phyloP scores from a whole-genome alignment of 2,888 invertebrate species.

The Tetranychus truncatus region DNA sequence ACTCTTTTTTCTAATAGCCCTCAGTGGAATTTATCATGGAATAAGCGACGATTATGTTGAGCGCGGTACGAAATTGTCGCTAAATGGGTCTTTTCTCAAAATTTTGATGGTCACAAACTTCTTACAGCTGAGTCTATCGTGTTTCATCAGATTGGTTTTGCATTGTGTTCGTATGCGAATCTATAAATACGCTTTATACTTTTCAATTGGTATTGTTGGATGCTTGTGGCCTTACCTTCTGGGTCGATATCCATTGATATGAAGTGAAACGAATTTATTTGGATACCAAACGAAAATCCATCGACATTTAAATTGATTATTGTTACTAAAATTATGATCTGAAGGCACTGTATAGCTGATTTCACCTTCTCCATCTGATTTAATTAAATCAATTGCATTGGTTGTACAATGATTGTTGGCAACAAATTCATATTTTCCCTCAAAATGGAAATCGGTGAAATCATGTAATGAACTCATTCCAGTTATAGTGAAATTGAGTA shows the following conservation, averaged over 20 bases:
- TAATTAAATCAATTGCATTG: conserved; percentile 12
- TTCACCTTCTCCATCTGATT: conserved; percentile 17
- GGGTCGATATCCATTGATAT: conserved; percentile 24
- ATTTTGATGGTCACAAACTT: too few relatives aligned
- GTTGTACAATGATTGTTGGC: not conserved
- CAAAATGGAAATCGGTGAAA: conserved; percentile 57
- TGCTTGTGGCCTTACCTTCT: not conserved
- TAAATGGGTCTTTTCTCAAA: too few relatives aligned
- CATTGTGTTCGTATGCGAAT: not conserved
- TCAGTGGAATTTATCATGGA: too few relatives aligned
- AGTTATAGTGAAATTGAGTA: conserved; percentile 52
- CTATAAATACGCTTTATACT: not conserved
- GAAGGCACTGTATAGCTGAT: conserved; percentile 18
- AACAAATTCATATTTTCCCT: conserved; percentile 61
- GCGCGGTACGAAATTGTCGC: too few relatives aligned
- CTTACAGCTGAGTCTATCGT: too few relatives aligned
- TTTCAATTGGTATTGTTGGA: not conserved
- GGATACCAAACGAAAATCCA: conserved; percentile 28
- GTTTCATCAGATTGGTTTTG: too few relatives aligned
- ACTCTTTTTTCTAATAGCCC: too few relatives aligned
- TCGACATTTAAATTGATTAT: conserved; percentile 24
- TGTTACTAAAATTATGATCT: not conserved
- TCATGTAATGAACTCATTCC: conserved; percentile 64
- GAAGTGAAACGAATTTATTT: conserved; percentile 28
- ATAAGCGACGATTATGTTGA: too few relatives aligned